Evolutionary conservation across 2,797 vertebrate genomes (phyloP), one percentile per base, ranked within the genome.

Genomic region (Syncerus caffer): DNA sequence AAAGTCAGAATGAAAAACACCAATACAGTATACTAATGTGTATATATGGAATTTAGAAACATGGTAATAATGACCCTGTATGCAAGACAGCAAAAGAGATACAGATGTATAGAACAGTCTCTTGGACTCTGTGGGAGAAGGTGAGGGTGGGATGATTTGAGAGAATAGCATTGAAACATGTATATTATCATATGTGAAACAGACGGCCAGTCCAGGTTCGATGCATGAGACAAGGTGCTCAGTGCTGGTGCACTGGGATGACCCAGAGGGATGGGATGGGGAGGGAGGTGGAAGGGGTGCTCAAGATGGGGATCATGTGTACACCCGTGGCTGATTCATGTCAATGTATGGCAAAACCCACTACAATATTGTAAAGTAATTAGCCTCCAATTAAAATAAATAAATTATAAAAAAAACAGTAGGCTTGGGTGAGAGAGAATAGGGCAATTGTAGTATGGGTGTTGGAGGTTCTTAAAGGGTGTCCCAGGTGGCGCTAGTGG

Each of bases 1-100:
- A 29, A 64, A 64, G 1, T 7, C 29, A 64, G 4, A n/a, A n/a
- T 16, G 60, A 64, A 31, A 62, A 64, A 64, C 60, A 17, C 29
- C 60, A n/a, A 64, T 64, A 31, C 16, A 64, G 31, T n/a, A 64
- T 64, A 17, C 62, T 64, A n/a, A 64, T 4, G 0, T 14, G 16
- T 31, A 62, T 62, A 64, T 64, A 64, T 17, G 31, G 2, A n/a
- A 64, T n/a, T 64, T n/a, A n/a, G 15, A 64, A 64, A 64, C 7
- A 9, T 17, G 31, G 6, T 17, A 31, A 64, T 0, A 1, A n/a
- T n/a, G 16, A n/a, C 31, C 7, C 15, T 64, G 7, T 64, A 17
- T 64, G 31, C 2, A 4, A n/a, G 62, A 64, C 31, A 64, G 16
- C 7, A n/a, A 17, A 64, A 17, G 31, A 64, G 62, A 64, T 15